Evolutionary conservation across 2,888 invertebrate genomes (phyloP).

Genomic region (Trissolcus brochymenae): DNA sequence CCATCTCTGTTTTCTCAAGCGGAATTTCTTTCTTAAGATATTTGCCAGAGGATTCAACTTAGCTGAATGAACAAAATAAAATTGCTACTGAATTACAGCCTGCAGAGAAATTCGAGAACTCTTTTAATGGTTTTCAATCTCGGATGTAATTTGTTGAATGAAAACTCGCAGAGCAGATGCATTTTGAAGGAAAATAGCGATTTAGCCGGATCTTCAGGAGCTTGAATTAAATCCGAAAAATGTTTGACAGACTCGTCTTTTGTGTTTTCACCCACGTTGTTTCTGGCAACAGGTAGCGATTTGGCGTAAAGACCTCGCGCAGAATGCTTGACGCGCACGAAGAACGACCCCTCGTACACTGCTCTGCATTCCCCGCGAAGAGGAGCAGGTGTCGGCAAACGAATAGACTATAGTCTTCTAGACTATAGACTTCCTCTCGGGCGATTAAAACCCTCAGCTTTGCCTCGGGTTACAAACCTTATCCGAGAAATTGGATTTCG

Average conservation of each 20-base stretch:
- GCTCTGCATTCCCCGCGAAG: too few species aligned
- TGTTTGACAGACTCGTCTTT: slow-evolving; percentile 22
- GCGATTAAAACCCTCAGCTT: too few species aligned
- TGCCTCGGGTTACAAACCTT: too few species aligned
- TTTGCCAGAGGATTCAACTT: too few species aligned
- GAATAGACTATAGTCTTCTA: too few species aligned
- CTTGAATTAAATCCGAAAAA: slow-evolving; percentile 1
- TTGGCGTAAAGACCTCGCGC: slow-evolving; percentile 71
- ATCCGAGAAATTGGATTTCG: background rate
- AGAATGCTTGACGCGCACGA: slow-evolving; percentile 65
- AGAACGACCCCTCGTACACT: slow-evolving; percentile 59
- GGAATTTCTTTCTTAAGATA: background rate
- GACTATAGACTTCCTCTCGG: too few species aligned
- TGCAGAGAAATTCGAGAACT: too few species aligned
- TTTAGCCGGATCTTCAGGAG: background rate
- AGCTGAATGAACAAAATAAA: too few species aligned
- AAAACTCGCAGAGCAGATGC: background rate
- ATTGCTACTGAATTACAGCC: too few species aligned
- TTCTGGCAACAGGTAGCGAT: slow-evolving; percentile 70
- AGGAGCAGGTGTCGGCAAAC: too few species aligned
- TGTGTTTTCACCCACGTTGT: slow-evolving; percentile 56
- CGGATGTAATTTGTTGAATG: too few species aligned
- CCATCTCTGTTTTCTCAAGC: slow-evolving; percentile 3
- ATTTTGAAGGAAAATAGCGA: background rate
- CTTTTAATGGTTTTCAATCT: too few species aligned